phyloP scores from a whole-genome alignment of 2,797 vertebrate species.

The Gila robusta region DNA sequence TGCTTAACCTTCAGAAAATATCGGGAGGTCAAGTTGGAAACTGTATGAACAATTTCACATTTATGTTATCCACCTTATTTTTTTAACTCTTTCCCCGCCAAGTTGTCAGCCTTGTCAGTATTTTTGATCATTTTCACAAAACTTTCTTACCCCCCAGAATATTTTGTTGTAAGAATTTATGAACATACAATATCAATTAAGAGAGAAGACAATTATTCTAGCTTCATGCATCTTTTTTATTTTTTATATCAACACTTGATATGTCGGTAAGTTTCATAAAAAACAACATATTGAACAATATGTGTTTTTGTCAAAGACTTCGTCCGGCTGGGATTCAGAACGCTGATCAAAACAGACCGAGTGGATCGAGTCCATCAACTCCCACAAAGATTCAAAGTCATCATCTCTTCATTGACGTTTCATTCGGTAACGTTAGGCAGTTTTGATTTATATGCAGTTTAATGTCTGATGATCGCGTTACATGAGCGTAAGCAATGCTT shows the following conservation, averaged over 20 bases:
- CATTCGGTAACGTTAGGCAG: not conserved
- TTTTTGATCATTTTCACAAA: not conserved
- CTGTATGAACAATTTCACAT: not conserved
- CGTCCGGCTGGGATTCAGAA: not conserved
- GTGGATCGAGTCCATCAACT: not conserved
- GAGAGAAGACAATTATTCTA: not conserved
- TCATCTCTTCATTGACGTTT: not conserved
- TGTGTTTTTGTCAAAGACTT: not conserved
- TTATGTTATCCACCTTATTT: not conserved
- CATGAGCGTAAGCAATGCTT: not conserved
- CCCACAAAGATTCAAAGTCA: not conserved
- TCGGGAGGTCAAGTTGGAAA: not conserved
- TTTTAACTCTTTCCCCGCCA: not conserved
- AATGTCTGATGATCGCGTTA: not conserved
- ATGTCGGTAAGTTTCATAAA: not conserved
- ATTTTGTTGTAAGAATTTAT: too few species aligned
- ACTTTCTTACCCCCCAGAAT: not conserved
- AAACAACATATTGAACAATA: not conserved
- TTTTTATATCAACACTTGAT: not conserved
- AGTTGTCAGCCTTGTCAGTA: not conserved
- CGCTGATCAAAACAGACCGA: not conserved
- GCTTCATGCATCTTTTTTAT: too few species aligned
- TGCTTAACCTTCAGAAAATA: constrained; percentile 3
- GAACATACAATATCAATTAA: too few species aligned
- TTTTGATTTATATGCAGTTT: not conserved